Evolutionary conservation across 2,113 vertebrate species (phyloP).

Genomic region (Tachycineta bicolor): DNA sequence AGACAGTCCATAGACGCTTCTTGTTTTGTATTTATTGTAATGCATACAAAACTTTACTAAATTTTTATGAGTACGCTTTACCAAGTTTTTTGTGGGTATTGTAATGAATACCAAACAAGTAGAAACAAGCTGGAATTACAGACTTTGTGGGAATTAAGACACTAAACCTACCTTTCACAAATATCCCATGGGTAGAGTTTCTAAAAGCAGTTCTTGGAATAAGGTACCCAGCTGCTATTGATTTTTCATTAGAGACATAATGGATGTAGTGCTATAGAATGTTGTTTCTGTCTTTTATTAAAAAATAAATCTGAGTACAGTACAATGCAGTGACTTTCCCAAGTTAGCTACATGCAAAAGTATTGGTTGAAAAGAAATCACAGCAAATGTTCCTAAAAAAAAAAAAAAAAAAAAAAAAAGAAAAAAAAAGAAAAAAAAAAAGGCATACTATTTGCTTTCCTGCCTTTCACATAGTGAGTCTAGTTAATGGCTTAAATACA

Average conservation of each 20-base stretch:
- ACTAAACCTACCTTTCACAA: conserved; percentile 14
- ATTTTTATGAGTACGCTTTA: not conserved
- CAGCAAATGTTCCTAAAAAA: not conserved
- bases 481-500: not conserved
- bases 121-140: not conserved
- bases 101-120: not conserved
- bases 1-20: not conserved
- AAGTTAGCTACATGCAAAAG: not conserved
- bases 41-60: not conserved
- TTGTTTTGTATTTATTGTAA: not conserved
- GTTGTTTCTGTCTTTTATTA: conserved; percentile 19
- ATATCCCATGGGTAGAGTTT: conserved; percentile 39
- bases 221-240: not conserved
- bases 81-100: not conserved
- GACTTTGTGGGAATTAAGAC: conserved; percentile 41
- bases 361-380: not conserved
- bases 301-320: not conserved
- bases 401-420: not conserved
- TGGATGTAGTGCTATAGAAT: not conserved
- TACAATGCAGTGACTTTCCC: not conserved
- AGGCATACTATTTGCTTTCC: accelerated
- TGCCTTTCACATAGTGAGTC: not conserved
- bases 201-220: conserved; percentile 45
- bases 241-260: conserved; percentile 40
- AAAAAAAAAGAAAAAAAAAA: not conserved